Base-by-base conservation (phyloP, 2,888 invertebrate species). In the Metacarcinus magister region DNA sequence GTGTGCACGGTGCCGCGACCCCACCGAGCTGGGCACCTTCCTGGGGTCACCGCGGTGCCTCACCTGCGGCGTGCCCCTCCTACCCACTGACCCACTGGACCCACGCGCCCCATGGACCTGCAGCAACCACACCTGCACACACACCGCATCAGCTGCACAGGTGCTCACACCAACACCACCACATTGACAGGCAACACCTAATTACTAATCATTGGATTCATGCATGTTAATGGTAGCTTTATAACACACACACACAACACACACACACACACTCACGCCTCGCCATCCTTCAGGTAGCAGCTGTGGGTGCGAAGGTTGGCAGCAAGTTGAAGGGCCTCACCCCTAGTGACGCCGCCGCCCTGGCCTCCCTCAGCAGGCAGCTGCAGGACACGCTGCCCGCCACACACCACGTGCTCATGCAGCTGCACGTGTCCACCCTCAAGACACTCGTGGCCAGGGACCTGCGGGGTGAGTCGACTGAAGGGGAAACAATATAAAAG, bases 1-100 rank as follows among this genome's bases (percentile, higher is more conserved):
- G 28, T 97, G 97, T 93, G 46, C 10, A 19, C 95, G 97, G n/a
- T 97, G 97, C 94, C 43, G 82, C 28, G 97, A 97, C 96, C 96
- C 97, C 13, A 97, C 97, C 16, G 97, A 97, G 92, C 95, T 97
- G 93, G 97, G 97, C 19, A 97, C 97, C 0, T 97, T 96, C 94
- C 87, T 97, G 54, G 97, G 97, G 32, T 97, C 97, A 5, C 75
- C 97, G 0, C 96, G 95, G 93, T 97, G 97, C 92, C 82, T 94
- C 5, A 48, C 75, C 16, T 97, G 97, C 60, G 89, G 46, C 16
- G 96, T 95, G 0, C 95, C 93, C 23, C 67, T 97, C 43, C 93
- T 96, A 5, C 67, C 96, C 16, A 87, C 94, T 3, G 95, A 75
- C 13, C 96, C 96, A 19, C 94, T 96, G 44, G 95, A 96, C 60